Percentiles rank a stretch among this genome's conserved stretches.
phyloP scores from a whole-genome alignment of 2,113 vertebrate genomes.

The Anarrhichthys ocellatus region DNA sequence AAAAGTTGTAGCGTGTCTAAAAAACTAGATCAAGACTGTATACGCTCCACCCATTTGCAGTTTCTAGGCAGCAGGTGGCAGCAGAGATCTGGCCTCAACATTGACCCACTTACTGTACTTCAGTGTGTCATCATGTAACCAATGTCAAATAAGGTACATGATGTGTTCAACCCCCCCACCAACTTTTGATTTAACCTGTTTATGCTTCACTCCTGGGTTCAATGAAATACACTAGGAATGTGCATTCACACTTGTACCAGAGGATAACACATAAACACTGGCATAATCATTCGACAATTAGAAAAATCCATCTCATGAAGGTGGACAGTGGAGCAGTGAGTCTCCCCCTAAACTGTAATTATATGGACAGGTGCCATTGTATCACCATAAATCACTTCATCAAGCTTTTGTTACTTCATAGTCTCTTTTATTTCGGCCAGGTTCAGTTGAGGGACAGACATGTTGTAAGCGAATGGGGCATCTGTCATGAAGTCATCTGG shows the following conservation, averaged over 20 bases:
- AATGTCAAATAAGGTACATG: background rate
- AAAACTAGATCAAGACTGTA: background rate
- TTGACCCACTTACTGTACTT: conserved; percentile 10
- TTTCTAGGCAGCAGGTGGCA: conserved; percentile 56
- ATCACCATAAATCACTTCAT: conserved; percentile 26
- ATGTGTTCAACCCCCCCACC: background rate
- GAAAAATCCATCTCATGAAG: background rate
- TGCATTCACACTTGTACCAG: background rate
- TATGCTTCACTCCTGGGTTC: background rate
- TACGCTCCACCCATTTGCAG: background rate
- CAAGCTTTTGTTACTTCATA: conserved; percentile 6
- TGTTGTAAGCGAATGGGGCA: conserved; percentile 46
- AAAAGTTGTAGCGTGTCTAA: background rate
- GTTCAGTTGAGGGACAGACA: conserved; percentile 42
- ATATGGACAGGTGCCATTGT: background rate
- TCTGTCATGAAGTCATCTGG: conserved; percentile 41
- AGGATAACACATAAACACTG: background rate
- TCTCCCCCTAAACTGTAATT: background rate
- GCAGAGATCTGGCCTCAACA: conserved; percentile 29
- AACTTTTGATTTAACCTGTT: background rate
- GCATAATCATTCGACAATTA: too few relatives aligned
- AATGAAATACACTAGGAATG: background rate
- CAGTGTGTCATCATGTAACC: conserved; percentile 26
- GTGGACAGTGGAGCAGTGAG: background rate
- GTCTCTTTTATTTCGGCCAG: conserved; percentile 30